Conservation (phyloP, 1,140 invertebrate species). For the Caenorhabditis inopinata region DNA sequence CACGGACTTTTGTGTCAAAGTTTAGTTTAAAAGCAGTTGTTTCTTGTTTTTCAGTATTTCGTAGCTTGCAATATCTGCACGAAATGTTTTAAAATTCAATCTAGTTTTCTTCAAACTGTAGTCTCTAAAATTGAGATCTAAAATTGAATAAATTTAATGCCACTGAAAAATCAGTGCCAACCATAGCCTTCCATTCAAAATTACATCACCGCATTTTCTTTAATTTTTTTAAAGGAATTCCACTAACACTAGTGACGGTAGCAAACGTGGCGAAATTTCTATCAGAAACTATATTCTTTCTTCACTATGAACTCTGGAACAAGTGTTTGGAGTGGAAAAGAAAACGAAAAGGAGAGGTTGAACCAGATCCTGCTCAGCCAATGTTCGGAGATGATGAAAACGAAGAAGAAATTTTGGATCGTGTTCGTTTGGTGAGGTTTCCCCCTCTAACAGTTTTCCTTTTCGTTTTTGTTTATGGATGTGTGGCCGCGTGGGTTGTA, state of each 20-base stretch:
- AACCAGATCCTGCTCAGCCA: conserved; percentile 48
- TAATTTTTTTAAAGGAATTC: conserved; percentile 63
- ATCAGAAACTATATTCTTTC: conserved; percentile 54
- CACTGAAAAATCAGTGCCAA: no score
- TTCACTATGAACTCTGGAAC: conserved; percentile 61
- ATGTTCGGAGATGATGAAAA: conserved; percentile 62
- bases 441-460: conserved; percentile 62
- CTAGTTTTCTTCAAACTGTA: no score
- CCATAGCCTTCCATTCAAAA: no score
- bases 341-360: conserved; percentile 34
- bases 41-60: no score
- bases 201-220: no score
- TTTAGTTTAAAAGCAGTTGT: no score
- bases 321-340: conserved; percentile 55
- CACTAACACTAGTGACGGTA: conserved; percentile 63
- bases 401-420: conserved; percentile 63
- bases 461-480: conserved; percentile 61
- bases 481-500: conserved; percentile 60
- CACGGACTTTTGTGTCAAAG: no score
- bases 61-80: no score
- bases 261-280: conserved; percentile 64
- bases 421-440: conserved; percentile 61
- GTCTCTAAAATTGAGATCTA: no score
- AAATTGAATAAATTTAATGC: no score
- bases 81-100: no score